Base-by-base conservation (phyloP, 64 coral and sea anemone genomes). In the Montipora efflorescens region DNA sequence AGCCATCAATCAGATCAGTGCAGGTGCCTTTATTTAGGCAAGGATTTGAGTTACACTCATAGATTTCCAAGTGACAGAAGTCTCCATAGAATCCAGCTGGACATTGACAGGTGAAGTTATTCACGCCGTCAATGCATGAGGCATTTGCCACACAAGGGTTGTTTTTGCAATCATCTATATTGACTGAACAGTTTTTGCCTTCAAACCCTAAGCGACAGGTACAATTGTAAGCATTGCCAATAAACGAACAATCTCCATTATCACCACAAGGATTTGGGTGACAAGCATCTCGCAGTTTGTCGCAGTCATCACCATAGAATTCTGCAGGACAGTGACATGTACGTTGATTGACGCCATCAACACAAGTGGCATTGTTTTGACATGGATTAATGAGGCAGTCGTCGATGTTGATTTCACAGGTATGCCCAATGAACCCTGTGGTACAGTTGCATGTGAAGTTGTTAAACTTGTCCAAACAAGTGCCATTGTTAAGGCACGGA, bases 61-160 rank as follows among this genome's bases (percentile, higher is more conserved):
- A 10, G 16, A 82, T 82, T 43, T 82, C 80, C 58, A 82, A 66
- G 58, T 82, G 55, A 82, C 80, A 82, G 15, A 82, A 82, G 10
- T 64, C 80, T 82, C 95, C 95, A 66, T 85, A 75, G 72, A 89
- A 96, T 82, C 93, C 97, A 72, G 25, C 23, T 4, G 94, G 89
- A 47, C 97, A 98, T 13, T 85, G 87, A 69, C 97, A 98, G 5
- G 83, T 88, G 53, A 93, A 96, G 74, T 93, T 93, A 79, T 98
- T 96, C 19, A 95, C 62, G 57, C 82, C 88, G 50, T 97, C 92
- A 6, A 88, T n/a, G 70, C 95, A 97, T 7, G 92, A 91, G 21
- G 95, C 95, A 71, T 97, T 97, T 52, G 79, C 79, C 14, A 91
- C 79, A 78, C 95, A 97, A 57, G 84, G 52, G 77, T 91, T 77